A percentile compares a stretch with the other conserved stretches of the same genome.
Evolutionary conservation across 2,888 invertebrate genomes (phyloP).

Genomic region (Stomorhina lunata): DNA sequence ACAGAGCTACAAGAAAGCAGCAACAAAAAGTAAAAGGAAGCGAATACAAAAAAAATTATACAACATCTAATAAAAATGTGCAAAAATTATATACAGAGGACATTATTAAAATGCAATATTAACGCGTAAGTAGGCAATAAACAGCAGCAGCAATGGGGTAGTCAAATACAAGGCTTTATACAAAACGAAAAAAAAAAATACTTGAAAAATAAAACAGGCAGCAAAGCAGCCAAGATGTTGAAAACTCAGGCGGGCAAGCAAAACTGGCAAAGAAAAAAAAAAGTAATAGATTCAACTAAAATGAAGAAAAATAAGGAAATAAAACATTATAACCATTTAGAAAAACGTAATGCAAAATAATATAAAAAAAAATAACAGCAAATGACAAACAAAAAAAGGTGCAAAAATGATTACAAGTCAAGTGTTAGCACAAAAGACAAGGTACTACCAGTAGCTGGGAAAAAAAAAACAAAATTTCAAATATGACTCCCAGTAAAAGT

Average conservation of each 20-base stretch:
- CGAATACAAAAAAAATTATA: not conserved
- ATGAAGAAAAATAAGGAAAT: slow-evolving; percentile 15
- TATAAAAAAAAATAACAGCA: not conserved
- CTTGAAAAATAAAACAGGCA: not conserved
- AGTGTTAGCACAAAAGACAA: too few species aligned
- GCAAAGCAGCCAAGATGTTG: not conserved
- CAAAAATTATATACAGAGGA: slow-evolving; percentile 63
- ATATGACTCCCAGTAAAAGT: not conserved
- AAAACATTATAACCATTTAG: slow-evolving; percentile 49
- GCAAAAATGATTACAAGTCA: slow-evolving; percentile 62
- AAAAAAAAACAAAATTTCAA: not conserved
- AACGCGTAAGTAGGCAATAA: slow-evolving; percentile 65
- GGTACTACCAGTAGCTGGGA: too few species aligned
- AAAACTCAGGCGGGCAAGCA: not conserved
- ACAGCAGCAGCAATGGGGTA: slow-evolving; percentile 29
- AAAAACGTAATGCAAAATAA: slow-evolving; percentile 17
- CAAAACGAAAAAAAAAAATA: not conserved
- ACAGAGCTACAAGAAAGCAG: not conserved
- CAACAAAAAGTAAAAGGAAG: not conserved
- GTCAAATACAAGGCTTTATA: not conserved
- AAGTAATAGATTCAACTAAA: slow-evolving; percentile 20
- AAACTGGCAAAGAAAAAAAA: not conserved
- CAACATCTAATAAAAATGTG: slow-evolving; percentile 61
- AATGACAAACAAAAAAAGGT: slow-evolving; percentile 33
- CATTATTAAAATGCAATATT: slow-evolving; percentile 66